Evolutionary conservation across 2,888 invertebrate species (phyloP), one percentile per base, ranked within the genome.

Genomic region (Mythimna albipuncta): DNA sequence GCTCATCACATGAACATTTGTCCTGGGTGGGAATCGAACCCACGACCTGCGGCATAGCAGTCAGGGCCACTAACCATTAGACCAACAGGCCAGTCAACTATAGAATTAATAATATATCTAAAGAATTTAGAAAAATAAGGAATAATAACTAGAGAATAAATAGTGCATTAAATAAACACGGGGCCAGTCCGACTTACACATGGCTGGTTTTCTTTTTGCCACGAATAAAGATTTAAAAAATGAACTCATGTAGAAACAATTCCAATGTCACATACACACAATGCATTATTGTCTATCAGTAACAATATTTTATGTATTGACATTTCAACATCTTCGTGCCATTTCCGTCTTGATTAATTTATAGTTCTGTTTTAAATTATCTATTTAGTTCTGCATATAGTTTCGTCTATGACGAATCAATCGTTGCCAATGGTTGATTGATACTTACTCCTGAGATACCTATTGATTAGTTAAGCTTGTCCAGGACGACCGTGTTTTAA

Each of bases 301-400:
- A 21, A 11, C 50, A 35, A 16, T 71, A 57, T 71, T 62, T 70
- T 21, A 77, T 50, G 21, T 50, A 61, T 61, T 61, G 59, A 32
- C 54, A 54, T 41, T 69, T 55, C 47, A 35, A 78, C 16, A 47
- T 57, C n/a, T 32, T n/a, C 16, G 11, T 54, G 13, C 70, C 62
- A 50, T 75, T 57, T 41, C 13, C n/a, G 78, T 62, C 21, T 78
- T 62, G 50, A 71, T 77, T 57, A 77, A 71, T 77, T 77, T 62
- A 78, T 57, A 52, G 57, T 19, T 71, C 16, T 41, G 11, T 75
- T 71, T 47, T 75, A 72, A 75, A 69, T 50, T 62, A 76, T 77
- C 74, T 74, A 61, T 61, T 57, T 55, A 77, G 32, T 21, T 69
- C 19, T 66, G n/a, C 38, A 7, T 55, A 26, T 47, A 75, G 26